Percentiles rank a stretch among this genome's conserved stretches.
These are phyloP conservation scores for Salarias fasciatus DNA, from an alignment of 2,797 vertebrate species.

Conservation along the genomic window DNA sequence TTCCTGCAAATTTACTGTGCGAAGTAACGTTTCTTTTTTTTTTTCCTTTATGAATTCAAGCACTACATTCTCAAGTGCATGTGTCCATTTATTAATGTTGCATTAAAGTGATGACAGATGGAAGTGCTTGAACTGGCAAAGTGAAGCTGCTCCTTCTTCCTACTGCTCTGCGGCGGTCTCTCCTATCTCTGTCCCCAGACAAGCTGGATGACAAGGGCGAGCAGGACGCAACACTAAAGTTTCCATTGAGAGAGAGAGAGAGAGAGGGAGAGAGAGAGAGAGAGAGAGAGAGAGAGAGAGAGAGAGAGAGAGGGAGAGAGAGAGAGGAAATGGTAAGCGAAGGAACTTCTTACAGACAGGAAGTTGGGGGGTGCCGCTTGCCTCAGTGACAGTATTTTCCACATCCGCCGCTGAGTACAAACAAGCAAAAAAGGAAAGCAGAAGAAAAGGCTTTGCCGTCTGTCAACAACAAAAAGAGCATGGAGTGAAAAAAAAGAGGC, in stretches of 20 bases:
- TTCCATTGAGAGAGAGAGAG: conserved; percentile 70
- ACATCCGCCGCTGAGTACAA: conserved; percentile 82
- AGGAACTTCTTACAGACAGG: conserved; percentile 93
- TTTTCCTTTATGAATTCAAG: background rate
- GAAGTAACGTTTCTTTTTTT: background rate
- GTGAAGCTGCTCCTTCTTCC: no score
- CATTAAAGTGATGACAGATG: background rate
- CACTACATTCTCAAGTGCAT: background rate
- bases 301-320: conserved; percentile 42
- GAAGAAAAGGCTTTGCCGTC: conserved; percentile 65
- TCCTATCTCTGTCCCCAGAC: conserved; percentile 65
- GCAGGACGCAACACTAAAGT: conserved; percentile 64
- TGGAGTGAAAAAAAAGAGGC: conserved; percentile 15
- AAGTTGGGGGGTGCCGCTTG: conserved; percentile 85
- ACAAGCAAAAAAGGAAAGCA: conserved; percentile 61
- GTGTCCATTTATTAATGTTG: background rate
- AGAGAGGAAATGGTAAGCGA: conserved; percentile 87
- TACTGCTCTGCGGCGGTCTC: background rate
- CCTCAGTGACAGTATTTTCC: conserved; percentile 86
- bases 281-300: no score
- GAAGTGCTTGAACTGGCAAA: conserved; percentile 1
- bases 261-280: no score
- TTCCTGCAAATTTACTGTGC: background rate
- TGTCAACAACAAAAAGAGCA: conserved; percentile 59
- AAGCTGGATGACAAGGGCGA: conserved; percentile 58